Percentiles rank a stretch among this genome's conserved stretches.
Conservation (phyloP, 2,797 vertebrate species). For the Psittacula derbiana region DNA sequence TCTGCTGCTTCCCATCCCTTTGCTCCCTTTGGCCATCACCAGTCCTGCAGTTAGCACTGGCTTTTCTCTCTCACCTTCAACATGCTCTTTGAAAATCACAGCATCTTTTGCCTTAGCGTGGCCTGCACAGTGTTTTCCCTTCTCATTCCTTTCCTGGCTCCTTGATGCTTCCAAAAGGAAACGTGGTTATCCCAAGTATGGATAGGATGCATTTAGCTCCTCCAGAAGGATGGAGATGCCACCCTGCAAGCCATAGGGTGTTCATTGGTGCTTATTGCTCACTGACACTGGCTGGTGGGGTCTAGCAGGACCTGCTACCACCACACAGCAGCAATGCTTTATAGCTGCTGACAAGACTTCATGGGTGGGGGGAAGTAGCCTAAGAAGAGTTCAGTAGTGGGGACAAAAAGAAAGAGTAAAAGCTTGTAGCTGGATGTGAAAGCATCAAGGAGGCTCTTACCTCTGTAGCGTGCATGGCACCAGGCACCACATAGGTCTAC, state of each 20-base stretch:
- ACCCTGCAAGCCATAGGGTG: not conserved
- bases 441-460: not conserved
- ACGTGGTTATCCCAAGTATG: not conserved
- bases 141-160: not conserved
- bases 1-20: not conserved
- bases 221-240: not conserved
- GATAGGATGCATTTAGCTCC: not conserved
- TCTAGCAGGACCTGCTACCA: not conserved
- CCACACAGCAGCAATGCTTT: not conserved
- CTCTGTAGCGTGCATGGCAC: conserved; percentile 6
- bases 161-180: not conserved
- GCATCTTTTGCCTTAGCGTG: not conserved
- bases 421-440: conserved; percentile 9
- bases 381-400: not conserved
- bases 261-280: not conserved
- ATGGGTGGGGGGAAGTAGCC: not conserved
- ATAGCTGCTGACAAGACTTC: no score
- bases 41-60: rapidly evolving
- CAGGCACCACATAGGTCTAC: not conserved
- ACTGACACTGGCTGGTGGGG: rapidly evolving
- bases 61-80: not conserved
- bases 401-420: not conserved
- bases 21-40: not conserved
- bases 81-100: not conserved
- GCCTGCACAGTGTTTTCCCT: not conserved